These are phyloP conservation scores for Silurus lanzhouensis DNA, from an alignment of 2,797 vertebrate genomes.

Conservation along the genomic window DNA sequence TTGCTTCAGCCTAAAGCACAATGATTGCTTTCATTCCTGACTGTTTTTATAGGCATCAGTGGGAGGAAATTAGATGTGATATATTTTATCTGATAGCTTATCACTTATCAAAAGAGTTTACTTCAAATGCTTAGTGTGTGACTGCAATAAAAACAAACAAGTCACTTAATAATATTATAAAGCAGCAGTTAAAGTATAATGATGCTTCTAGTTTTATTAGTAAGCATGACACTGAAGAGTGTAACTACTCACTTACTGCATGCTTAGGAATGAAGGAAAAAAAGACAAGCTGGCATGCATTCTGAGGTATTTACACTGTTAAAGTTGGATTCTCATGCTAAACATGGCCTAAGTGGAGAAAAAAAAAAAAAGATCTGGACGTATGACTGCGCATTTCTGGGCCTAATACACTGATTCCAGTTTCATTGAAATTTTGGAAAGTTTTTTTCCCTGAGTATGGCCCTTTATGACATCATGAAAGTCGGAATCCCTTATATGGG, in stretches of 20 bases:
- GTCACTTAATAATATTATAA: not conserved
- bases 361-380: too few relatives aligned
- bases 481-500: too few relatives aligned
- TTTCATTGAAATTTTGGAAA: too few relatives aligned
- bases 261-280: not conserved
- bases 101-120: conserved; percentile 65
- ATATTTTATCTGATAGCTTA: conserved; percentile 69
- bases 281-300: conserved; percentile 23
- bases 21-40: conserved; percentile 73
- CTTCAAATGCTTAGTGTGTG: conserved; percentile 38
- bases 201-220: not conserved
- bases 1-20: conserved; percentile 66
- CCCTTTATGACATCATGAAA: too few relatives aligned
- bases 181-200: not conserved
- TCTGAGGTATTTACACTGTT: too few relatives aligned
- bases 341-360: too few relatives aligned
- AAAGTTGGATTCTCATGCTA: too few relatives aligned
- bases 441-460: too few relatives aligned
- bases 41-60: conserved; percentile 61
- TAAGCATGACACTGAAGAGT: not conserved
- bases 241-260: not conserved
- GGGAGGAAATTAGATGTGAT: conserved; percentile 76
- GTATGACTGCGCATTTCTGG: too few relatives aligned
- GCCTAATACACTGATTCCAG: too few relatives aligned
- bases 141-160: not conserved